A percentile compares a stretch with the other conserved stretches of the same genome.
Conservation (phyloP, 2,113 vertebrate genomes). For the Ophthalmolycus amberensis region DNA sequence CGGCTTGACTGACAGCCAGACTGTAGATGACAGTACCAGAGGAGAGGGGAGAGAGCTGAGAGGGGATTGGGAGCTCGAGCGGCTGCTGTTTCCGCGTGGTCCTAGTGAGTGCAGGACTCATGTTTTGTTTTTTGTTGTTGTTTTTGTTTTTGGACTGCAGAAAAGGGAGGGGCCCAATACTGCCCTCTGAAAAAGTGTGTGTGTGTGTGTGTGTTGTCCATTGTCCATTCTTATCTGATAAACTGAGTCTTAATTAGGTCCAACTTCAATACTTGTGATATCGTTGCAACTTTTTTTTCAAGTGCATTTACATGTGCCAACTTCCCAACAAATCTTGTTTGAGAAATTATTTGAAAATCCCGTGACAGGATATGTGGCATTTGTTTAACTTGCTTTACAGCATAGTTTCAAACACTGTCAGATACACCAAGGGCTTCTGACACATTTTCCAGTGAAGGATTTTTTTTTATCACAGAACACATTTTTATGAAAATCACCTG, state of each 20-base stretch:
- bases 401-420: conserved; percentile 3
- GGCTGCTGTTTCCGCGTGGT: too few species aligned
- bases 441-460: not conserved
- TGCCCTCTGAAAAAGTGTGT: not conserved
- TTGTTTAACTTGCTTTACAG: conserved; percentile 47
- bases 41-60: too few species aligned
- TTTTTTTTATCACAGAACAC: not conserved
- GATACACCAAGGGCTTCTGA: not conserved
- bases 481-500: not conserved
- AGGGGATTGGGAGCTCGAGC: too few species aligned
- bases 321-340: conserved; percentile 1
- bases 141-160: too few species aligned
- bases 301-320: not conserved
- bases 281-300: not conserved
- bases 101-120: too few species aligned
- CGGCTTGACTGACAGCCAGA: too few species aligned
- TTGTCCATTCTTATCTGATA: not conserved
- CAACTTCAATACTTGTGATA: not conserved
- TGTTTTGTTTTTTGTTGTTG: too few species aligned
- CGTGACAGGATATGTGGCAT: not conserved
- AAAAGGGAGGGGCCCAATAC: too few species aligned
- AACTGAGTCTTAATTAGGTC: not conserved
- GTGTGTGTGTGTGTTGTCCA: not conserved
- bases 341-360: conserved; percentile 10
- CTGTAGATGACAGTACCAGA: too few species aligned